Base-by-base conservation (phyloP, 2,888 invertebrate species). In the Ametastegia equiseti region DNA sequence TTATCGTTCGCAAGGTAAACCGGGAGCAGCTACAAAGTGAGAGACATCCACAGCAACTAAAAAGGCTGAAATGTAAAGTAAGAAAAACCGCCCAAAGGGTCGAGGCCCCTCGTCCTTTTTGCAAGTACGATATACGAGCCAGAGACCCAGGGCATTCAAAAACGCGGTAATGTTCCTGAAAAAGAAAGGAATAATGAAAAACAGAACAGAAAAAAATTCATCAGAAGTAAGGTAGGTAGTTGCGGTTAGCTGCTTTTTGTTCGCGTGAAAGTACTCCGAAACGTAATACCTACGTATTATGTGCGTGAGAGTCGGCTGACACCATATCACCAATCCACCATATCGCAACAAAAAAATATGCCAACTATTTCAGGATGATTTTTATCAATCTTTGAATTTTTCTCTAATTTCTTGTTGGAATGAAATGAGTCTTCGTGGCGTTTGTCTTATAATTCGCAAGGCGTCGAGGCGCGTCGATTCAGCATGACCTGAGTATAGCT, bases 1-100 rank as follows among this genome's bases (percentile, higher is more conserved):
- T 78, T 78, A 78, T 78, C 57, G 60, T 54, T 78, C 78, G 27
- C 54, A 75, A 54, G 71, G 71, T 45, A 71, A 27, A 71, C 71
- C 42, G 27, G 15, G 45, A 47, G 71, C 15, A 75, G 54, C 75
- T 54, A 54, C 75, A 75, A 75, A 75, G 75, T 54, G 75, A 75
- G 75, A 54, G 54, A 75, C 54, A 75, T 39, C 54, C 50, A 54
- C n/a, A n/a, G 71, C 45, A 23, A 47, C 45, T 45, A 9, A 45
- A 69, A 69, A 73, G 13, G n/a, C 47, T 54, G 9, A 36, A 33
- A 73, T 42, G 13, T 73, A 73, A 73, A 73, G 50, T 54, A 75
- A 50, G 75, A 75, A 75, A 75, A 75, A 75, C 42, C 30, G 54
- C 11, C 36, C n/a, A 23, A 75, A 36, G 36, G 23, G 30, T 54